Percentiles rank a stretch among this genome's conserved stretches.
Evolutionary conservation across 2,113 vertebrate genomes (phyloP).

Genomic region (Pleuronectes platessa): DNA sequence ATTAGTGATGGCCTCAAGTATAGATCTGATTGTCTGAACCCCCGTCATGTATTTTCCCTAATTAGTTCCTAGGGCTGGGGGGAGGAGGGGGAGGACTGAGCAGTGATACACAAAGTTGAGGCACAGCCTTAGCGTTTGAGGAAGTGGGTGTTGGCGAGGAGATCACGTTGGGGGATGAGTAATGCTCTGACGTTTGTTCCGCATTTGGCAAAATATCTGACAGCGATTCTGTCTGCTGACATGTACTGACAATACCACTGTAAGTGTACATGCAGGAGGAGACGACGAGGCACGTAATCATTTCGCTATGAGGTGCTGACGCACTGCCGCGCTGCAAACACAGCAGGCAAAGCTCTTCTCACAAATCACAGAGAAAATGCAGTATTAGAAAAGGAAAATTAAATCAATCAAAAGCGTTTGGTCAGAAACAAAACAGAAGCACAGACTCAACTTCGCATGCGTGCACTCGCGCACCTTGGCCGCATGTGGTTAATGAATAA

Average conservation of each 20-base stretch:
- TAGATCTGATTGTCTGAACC: conserved; percentile 52
- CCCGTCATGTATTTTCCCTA: conserved; percentile 46
- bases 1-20: conserved; percentile 56
- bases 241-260: conserved; percentile 12
- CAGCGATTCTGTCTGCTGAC: conserved; percentile 38
- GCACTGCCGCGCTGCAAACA: neutral
- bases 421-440: conserved; percentile 39
- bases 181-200: conserved; percentile 46
- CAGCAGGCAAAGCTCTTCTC: neutral
- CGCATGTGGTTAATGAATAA: conserved; percentile 75
- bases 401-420: conserved; percentile 27
- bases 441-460: neutral
- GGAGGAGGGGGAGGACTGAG: conserved; percentile 17
- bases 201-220: conserved; percentile 43
- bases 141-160: conserved; percentile 51
- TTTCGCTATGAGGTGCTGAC: conserved; percentile 13
- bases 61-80: conserved; percentile 45
- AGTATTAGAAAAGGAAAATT: neutral
- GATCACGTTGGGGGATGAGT: conserved; percentile 55
- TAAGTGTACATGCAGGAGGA: conserved; percentile 8
- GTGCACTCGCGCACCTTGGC: conserved; percentile 58
- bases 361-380: conserved; percentile 16
- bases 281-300: neutral
- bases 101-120: conserved; percentile 40
- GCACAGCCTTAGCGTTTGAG: conserved; percentile 31